Conservation (phyloP, 2,113 vertebrate species). For the Bombycilla garrulus region DNA sequence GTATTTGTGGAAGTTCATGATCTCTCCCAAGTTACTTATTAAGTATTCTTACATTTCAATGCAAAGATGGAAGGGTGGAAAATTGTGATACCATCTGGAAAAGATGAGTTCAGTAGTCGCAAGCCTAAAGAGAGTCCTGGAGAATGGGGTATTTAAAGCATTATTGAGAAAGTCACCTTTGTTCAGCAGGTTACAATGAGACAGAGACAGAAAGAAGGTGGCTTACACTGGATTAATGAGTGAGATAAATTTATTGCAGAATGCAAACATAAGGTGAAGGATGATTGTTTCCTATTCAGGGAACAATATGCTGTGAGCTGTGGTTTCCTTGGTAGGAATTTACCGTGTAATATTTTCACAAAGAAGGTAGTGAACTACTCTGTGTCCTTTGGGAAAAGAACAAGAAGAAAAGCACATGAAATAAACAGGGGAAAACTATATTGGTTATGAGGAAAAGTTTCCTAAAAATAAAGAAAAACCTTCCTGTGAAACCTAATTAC, state of each 20-base stretch:
- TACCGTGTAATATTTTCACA: neutral
- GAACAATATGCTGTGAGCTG: neutral
- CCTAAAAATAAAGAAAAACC: neutral
- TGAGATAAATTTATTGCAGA: neutral
- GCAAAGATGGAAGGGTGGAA: neutral
- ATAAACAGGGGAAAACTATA: neutral
- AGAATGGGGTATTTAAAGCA: neutral
- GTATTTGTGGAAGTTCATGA: neutral
- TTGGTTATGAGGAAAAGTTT: neutral
- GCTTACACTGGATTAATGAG: neutral
- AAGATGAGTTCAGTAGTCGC: neutral
- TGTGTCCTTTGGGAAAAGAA: neutral
- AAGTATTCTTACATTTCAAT: neutral
- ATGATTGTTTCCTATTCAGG: neutral
- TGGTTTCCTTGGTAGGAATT: neutral
- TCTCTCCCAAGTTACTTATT: neutral
- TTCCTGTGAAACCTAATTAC: neutral
- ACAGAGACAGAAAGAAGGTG: neutral
- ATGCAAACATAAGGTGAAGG: neutral
- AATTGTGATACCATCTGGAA: neutral
- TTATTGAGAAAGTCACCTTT: neutral
- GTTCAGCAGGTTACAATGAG: neutral
- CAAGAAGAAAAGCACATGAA: neutral
- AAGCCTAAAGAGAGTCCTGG: neutral
- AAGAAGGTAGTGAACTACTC: neutral